Percentiles rank a stretch among this genome's conserved stretches.
Conservation (phyloP, 2,797 vertebrate species). For the Syncerus caffer region DNA sequence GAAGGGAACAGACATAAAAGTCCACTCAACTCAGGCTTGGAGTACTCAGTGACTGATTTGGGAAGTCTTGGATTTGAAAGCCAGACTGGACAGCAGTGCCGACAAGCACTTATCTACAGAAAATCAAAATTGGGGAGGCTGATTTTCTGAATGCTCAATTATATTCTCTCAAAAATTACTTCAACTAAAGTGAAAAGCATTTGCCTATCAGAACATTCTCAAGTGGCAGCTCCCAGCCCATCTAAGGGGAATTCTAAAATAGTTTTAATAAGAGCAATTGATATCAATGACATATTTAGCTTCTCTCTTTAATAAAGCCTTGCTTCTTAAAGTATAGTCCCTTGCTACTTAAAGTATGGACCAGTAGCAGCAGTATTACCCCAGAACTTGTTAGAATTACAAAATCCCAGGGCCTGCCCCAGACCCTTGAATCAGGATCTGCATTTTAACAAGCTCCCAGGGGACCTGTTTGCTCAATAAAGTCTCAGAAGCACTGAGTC, state of each 20-base stretch:
- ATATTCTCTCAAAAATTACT: neutral
- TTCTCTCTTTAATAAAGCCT: neutral
- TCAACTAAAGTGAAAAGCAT: neutral
- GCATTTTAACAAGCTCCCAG: neutral
- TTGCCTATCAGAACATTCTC: neutral
- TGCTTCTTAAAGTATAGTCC: neutral
- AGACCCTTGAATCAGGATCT: neutral
- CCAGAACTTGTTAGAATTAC: neutral
- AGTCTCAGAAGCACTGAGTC: neutral
- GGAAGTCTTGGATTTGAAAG: neutral
- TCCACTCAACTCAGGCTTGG: neutral
- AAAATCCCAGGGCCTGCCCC: neutral
- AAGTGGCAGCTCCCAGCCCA: neutral
- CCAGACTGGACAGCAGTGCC: neutral
- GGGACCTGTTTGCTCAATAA: neutral
- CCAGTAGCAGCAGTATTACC: neutral
- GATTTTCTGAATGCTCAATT: neutral
- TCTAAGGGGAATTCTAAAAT: neutral
- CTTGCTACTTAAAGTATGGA: neutral
- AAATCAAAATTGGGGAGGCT: neutral
- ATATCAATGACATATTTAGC: neutral
- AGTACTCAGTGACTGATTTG: neutral
- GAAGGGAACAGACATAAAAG: neutral
- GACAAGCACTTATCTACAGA: neutral
- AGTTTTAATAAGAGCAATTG: neutral